These are phyloP conservation scores for Phenganax subtilis DNA, from an alignment of 92 coral and sea anemone genomes.

Conservation along the genomic window DNA sequence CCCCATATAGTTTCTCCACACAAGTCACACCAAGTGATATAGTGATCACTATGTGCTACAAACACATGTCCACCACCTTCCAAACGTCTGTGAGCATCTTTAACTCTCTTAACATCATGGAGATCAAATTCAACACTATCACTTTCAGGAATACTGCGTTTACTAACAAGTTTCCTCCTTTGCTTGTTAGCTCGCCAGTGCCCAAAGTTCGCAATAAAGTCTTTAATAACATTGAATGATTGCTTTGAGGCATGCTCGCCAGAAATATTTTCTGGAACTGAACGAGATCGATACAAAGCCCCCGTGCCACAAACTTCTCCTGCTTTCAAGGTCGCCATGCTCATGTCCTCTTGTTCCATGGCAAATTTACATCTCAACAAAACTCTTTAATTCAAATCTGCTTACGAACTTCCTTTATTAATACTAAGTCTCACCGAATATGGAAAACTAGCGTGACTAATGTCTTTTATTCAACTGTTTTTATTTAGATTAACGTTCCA, in stretches of 20 bases:
- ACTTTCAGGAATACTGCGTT: constrained; percentile 57
- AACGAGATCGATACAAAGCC: constrained; percentile 32
- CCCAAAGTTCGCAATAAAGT: constrained; percentile 77
- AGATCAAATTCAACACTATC: constrained; percentile 60
- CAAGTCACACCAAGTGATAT: constrained; percentile 96
- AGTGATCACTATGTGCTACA: constrained; percentile 61
- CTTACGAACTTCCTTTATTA: constrained; percentile 24
- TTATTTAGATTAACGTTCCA: background rate
- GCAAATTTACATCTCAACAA: background rate
- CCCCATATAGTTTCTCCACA: constrained; percentile 99
- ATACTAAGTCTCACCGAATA: background rate
- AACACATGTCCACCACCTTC: constrained; percentile 86
- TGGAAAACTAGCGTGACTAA: constrained; percentile 12
- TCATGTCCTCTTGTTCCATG: constrained; percentile 25
- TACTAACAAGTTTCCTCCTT: constrained; percentile 54
- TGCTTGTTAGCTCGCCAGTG: constrained; percentile 61
- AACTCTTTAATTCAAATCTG: background rate
- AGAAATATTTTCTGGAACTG: constrained; percentile 39
- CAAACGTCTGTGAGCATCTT: constrained; percentile 35
- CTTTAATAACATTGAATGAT: constrained; percentile 56
- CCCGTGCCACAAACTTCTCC: constrained; percentile 20
- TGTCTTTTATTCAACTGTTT: constrained; percentile 2
- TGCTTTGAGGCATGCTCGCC: constrained; percentile 29
- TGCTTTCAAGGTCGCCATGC: constrained; percentile 29
- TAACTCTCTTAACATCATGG: constrained; percentile 31